These are phyloP conservation scores for Philopedon plagiatum DNA, from an alignment of 2,888 invertebrate genomes.

Conservation along the genomic window DNA sequence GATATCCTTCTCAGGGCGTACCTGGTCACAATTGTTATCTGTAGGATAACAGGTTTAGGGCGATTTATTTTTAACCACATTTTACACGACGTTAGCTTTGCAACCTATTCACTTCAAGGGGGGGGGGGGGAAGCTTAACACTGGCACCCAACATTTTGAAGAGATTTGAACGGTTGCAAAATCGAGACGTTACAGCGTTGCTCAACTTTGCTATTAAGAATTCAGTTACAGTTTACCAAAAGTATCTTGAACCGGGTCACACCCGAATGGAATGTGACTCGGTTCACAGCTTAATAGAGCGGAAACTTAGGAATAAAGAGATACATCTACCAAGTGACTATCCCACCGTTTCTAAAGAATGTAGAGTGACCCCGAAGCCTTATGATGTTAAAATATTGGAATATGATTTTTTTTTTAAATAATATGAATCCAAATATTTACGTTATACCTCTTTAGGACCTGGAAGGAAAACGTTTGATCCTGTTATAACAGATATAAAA, in stretches of 20 bases:
- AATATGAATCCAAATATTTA: neutral
- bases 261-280: neutral
- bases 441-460: neutral
- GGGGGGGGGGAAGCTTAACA: no score
- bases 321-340: neutral
- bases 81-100: no score
- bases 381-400: neutral
- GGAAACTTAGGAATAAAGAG: neutral
- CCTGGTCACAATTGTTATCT: no score
- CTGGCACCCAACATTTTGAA: no score
- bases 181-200: neutral
- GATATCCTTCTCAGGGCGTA: no score
- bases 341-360: neutral
- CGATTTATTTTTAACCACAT: no score
- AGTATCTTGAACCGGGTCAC: neutral
- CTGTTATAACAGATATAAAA: neutral
- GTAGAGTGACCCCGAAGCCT: neutral
- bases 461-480: neutral
- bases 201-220: neutral
- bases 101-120: no score
- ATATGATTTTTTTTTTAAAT: neutral
- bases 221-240: neutral
- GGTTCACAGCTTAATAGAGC: neutral
- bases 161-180: no score
- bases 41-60: no score